Evolutionary conservation across 1,140 invertebrate species (phyloP).

Genomic region (Bombus consobrinus): DNA sequence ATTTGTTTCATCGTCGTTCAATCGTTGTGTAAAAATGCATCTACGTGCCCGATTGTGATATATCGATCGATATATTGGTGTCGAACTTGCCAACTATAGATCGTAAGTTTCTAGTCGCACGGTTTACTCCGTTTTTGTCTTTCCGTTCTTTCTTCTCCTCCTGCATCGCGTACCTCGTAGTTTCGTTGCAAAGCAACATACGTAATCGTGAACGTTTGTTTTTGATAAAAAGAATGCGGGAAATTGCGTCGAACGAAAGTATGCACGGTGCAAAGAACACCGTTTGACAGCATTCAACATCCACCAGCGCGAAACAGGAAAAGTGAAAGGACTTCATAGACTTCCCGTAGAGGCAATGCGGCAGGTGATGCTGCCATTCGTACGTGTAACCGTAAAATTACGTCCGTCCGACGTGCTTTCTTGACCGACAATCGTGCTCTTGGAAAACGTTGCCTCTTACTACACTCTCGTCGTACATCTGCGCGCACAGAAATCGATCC

Average conservation of each 20-base stretch:
- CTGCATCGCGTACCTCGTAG: not conserved
- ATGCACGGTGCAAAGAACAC: not conserved
- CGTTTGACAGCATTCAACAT: constrained; percentile 20
- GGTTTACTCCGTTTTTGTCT: not conserved
- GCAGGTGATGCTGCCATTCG: constrained; percentile 26
- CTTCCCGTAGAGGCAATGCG: constrained; percentile 43
- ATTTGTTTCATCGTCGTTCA: too few relatives aligned
- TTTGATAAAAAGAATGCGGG: constrained; percentile 7
- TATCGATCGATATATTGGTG: constrained; percentile 7
- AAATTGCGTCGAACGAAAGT: constrained; percentile 11
- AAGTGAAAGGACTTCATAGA: constrained; percentile 61
- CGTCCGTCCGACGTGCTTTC: not conserved
- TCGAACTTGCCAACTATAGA: not conserved
- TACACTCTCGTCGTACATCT: not conserved
- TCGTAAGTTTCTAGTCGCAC: constrained; percentile 21
- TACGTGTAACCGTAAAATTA: not conserved
- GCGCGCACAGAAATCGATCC: not conserved
- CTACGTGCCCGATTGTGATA: not conserved
- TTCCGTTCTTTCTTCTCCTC: not conserved
- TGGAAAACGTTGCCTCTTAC: not conserved
- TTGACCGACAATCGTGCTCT: not conserved
- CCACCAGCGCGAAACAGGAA: constrained; percentile 50
- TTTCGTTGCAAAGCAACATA: not conserved
- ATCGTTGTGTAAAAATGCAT: constrained; percentile 6
- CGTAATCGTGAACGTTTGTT: constrained; percentile 17